phyloP scores from a whole-genome alignment of 2,113 vertebrate species.

The Sialia sialis region DNA sequence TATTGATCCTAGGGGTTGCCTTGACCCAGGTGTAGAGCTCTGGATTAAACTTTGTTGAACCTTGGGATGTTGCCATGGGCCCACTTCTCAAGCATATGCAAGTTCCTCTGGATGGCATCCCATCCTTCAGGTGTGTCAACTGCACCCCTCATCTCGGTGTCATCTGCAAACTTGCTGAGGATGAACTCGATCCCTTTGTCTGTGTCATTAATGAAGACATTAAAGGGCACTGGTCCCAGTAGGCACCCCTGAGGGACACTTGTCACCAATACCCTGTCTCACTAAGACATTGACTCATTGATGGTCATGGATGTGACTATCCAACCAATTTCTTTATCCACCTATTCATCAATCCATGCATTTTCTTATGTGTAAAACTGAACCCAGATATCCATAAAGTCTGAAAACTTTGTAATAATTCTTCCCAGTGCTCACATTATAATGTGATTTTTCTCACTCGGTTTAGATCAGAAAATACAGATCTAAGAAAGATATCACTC shows the following conservation, averaged over 20 bases:
- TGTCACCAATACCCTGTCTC: background rate
- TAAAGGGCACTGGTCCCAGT: background rate
- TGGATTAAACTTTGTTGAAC: background rate
- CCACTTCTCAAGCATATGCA: rapidly evolving
- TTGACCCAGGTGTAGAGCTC: background rate
- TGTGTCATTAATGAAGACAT: background rate
- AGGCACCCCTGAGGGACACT: background rate
- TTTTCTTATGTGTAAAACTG: background rate
- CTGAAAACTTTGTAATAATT: background rate
- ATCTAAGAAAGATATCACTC: background rate
- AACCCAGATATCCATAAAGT: background rate
- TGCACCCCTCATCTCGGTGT: background rate
- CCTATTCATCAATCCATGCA: background rate
- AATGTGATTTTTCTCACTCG: background rate
- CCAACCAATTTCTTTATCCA: background rate
- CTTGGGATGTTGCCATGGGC: background rate
- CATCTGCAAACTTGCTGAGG: background rate
- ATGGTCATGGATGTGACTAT: background rate
- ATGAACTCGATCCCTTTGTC: background rate
- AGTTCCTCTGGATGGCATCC: background rate
- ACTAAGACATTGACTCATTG: background rate
- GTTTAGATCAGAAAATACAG: background rate
- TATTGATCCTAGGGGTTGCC: background rate
- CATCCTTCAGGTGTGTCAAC: background rate
- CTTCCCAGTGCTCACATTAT: background rate